Percentiles rank a stretch among this genome's conserved stretches.
Conservation (phyloP, 2,888 invertebrate genomes). For the Epistrophe eligans region DNA sequence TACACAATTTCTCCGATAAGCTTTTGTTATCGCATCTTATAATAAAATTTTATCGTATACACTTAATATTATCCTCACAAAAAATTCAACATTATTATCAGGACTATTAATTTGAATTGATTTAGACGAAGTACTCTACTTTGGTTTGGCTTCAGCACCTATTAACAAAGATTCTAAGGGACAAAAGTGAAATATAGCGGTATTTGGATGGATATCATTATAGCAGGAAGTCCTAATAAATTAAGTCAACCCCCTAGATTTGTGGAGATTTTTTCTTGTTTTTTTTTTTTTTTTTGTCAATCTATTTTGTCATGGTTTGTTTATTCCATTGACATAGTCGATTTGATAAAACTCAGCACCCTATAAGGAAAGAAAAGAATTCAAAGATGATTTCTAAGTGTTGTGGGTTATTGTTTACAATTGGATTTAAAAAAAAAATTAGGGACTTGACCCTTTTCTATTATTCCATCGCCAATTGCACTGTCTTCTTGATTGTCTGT, state of each 20-base stretch:
- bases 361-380: not conserved
- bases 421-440: not conserved
- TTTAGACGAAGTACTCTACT: not conserved
- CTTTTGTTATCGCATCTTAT: not conserved
- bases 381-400: not conserved
- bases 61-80: not conserved
- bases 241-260: constrained; percentile 1
- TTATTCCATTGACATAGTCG: not conserved
- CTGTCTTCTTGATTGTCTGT: not conserved
- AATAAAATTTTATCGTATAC: not conserved
- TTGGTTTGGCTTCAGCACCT: not conserved
- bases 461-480: not conserved
- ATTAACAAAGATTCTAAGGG: not conserved
- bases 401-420: not conserved
- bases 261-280: not conserved
- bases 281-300: not conserved
- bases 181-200: constrained; percentile 3
- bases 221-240: not conserved
- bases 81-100: not conserved
- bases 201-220: not conserved
- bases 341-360: not conserved
- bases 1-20: not conserved
- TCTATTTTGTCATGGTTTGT: not conserved
- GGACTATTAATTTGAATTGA: constrained; percentile 20
- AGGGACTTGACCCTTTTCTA: not conserved